Base-by-base conservation (phyloP, 2,888 invertebrate genomes). In the Cantharis lateralis region DNA sequence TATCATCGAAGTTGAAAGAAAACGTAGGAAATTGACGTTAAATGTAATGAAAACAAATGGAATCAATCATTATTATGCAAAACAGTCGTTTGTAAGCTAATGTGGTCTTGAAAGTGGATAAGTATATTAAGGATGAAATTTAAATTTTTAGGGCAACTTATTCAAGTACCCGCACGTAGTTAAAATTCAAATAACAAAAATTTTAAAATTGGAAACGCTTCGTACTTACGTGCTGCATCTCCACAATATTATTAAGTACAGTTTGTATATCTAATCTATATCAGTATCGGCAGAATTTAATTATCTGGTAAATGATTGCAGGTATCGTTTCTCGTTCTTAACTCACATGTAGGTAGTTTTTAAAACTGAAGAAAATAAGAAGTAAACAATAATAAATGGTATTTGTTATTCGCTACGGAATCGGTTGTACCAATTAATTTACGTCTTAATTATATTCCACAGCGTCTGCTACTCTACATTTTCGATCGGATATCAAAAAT, bases 381-480 rank as follows among this genome's bases (percentile, higher is more conserved):
- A 28, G n/a, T 16, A 70, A 20, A 70, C 75, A 75, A 68, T 75
- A 71, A 75, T 75, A 75, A 71, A 71, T 75, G 68, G 71, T 75
- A 75, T 75, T 75, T 75, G 75, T 69, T 68, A 68, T 71, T 71
- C 28, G 26, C 26, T 71, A 64, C 18, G 68, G 64, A 63, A 70
- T 24, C 74, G 48, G 70, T 64, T 69, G 66, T 72, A 66, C 75
- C 71, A 75, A 75, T 75, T 75, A 75, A 75, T 75, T 71, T 75
- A 71, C 68, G 71, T 71, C 75, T 75, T 75, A 75, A 75, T 75
- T 75, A 75, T 75, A 75, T 74, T 74, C 70, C 66, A 70, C 64
- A 64, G 48, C 70, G 64, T 74, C 70, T 74, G 74, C 74, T 70
- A 64, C 70, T 18, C 26, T 15, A 68, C 24, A 68, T 15, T 69